Base-by-base conservation (phyloP, 2,888 invertebrate genomes). In the Mimachlamys varia region DNA sequence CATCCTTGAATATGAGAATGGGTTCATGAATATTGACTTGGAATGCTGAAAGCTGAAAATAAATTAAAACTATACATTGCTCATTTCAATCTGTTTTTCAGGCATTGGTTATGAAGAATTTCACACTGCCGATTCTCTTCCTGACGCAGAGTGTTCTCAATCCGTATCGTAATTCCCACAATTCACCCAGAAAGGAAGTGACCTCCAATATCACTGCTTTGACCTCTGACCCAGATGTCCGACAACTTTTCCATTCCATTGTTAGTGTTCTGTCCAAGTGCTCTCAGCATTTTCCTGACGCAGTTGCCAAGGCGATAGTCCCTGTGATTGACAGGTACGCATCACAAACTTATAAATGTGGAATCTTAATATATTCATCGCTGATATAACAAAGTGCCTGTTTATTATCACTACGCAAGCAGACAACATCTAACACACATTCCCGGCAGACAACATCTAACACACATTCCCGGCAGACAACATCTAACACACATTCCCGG, bases 31-130 rank as follows among this genome's bases (percentile, higher is more conserved):
- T n/a, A n/a, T n/a, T n/a, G n/a, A n/a, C n/a, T n/a, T n/a, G n/a
- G n/a, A n/a, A n/a, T n/a, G n/a, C n/a, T n/a, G n/a, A n/a, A n/a
- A n/a, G n/a, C n/a, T n/a, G n/a, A n/a, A n/a, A n/a, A n/a, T n/a
- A n/a, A n/a, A n/a, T 53, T 17, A 15, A 53, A 53, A 53, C 53
- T 15, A 53, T 55, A 27, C n/a, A 27, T 76, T 76, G 33, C 19
- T n/a, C n/a, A 1, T 58, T 58, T 19, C n/a, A 22, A 58, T 76
- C 22, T 12, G 88, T 87, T n/a, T 93, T 93, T 19, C 93, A 96
- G 96, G 94, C 95, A n/a, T 91, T 96, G 88, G 89, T 96, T 22
- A 96, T 96, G 96, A 96, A 96, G 93, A 95, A 96, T 58, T 96
- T 94, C 93, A 95, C 96, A 12, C 92, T 96, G 89, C 94, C 96